These are phyloP conservation scores for Syrmaticus mikado DNA, from an alignment of 2,113 vertebrate species.

Conservation along the genomic window DNA sequence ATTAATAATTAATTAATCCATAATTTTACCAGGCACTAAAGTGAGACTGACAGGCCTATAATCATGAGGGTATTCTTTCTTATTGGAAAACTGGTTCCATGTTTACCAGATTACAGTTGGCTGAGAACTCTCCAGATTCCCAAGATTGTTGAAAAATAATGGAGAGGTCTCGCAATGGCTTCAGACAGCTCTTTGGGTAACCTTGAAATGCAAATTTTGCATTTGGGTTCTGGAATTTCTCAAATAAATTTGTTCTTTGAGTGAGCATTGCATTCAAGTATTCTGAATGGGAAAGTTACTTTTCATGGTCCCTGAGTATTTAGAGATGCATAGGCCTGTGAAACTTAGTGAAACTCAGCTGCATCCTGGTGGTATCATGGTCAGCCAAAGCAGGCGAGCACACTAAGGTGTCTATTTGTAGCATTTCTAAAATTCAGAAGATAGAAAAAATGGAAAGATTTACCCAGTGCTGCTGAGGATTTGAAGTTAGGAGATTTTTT, in stretches of 20 bases:
- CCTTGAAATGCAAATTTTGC: background rate
- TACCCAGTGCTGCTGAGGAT: background rate
- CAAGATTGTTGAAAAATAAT: background rate
- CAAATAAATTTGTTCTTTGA: background rate
- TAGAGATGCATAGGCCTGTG: background rate
- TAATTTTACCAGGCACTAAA: background rate
- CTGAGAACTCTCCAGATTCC: background rate
- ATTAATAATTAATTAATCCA: background rate
- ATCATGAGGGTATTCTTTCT: background rate
- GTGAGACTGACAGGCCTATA: background rate
- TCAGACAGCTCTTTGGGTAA: background rate
- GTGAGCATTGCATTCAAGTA: background rate
- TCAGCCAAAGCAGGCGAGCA: background rate
- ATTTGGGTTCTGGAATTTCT: background rate
- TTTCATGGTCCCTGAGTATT: background rate
- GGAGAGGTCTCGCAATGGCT: background rate
- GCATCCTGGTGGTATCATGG: background rate
- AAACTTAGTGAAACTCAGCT: background rate
- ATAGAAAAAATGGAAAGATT: background rate
- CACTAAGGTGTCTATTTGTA: background rate
- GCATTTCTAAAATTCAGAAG: background rate
- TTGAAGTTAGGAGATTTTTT: background rate
- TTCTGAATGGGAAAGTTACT: background rate
- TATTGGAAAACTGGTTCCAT: background rate
- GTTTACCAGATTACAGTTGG: background rate